phyloP scores from a whole-genome alignment of 2,113 vertebrate species.

The Carollia perspicillata region DNA sequence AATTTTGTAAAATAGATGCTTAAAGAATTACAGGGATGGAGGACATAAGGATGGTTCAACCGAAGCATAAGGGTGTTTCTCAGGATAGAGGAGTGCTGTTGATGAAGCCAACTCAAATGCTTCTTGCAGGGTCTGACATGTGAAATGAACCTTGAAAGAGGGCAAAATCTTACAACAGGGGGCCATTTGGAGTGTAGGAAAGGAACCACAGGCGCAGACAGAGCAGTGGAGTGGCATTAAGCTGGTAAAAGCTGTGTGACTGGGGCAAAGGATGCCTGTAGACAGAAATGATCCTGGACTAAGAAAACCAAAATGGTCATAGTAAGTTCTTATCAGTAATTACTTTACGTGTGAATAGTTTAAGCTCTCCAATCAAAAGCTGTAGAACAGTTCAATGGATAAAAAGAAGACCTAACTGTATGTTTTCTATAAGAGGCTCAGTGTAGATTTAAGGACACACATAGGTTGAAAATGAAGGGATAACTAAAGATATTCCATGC shows the following conservation, averaged over 20 bases:
- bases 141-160: neutral
- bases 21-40: neutral
- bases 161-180: neutral
- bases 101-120: neutral
- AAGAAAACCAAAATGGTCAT: neutral
- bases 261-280: neutral
- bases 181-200: neutral
- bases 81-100: neutral
- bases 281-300: neutral
- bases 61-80: neutral
- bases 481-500: neutral
- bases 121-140: neutral
- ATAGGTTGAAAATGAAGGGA: neutral
- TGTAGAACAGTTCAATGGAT: neutral
- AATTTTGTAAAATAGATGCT: neutral
- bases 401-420: neutral
- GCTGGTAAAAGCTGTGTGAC: neutral
- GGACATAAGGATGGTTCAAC: neutral
- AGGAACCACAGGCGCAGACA: neutral
- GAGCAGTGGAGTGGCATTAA: neutral
- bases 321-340: neutral
- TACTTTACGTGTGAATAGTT: neutral
- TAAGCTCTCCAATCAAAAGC: neutral
- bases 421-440: neutral
- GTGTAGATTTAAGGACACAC: neutral